These are phyloP conservation scores for Leucophenga maculata DNA, from an alignment of 2,888 invertebrate species.

Conservation along the genomic window DNA sequence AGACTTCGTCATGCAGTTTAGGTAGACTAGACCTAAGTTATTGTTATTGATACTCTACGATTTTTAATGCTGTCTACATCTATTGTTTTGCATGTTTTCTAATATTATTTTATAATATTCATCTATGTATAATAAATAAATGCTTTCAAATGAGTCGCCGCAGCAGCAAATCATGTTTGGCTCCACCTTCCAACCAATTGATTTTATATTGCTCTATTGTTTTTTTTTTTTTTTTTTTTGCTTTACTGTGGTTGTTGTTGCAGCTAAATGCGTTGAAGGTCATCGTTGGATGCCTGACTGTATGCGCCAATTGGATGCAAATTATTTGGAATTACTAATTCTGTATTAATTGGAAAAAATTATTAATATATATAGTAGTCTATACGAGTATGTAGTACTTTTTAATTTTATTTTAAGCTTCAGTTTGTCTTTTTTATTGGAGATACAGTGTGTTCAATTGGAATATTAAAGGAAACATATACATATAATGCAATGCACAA, in stretches of 20 bases:
- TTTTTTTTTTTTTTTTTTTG: no score
- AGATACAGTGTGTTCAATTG: no score
- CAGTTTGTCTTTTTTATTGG: neutral
- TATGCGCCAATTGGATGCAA: slow-evolving; percentile 47
- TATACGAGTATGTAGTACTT: neutral
- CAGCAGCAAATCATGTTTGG: slow-evolving; percentile 52
- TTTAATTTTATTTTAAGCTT: neutral
- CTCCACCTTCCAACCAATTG: slow-evolving; percentile 49
- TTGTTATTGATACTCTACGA: slow-evolving; percentile 24
- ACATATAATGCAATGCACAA: slow-evolving; percentile 8
- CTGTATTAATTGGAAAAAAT: slow-evolving; percentile 4
- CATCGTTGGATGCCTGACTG: slow-evolving; percentile 11
- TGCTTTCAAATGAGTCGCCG: neutral
- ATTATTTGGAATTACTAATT: slow-evolving; percentile 31
- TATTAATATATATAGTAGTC: no score
- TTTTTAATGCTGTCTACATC: slow-evolving; percentile 28
- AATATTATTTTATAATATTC: neutral
- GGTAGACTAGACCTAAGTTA: slow-evolving; percentile 23
- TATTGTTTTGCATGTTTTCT: neutral
- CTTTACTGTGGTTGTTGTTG: neutral
- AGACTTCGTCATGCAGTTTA: slow-evolving; percentile 4
- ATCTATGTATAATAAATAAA: neutral
- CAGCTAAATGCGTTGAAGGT: slow-evolving; percentile 37
- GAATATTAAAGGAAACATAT: no score
- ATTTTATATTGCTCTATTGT: slow-evolving; percentile 5